Evolutionary conservation across 2,888 invertebrate species (phyloP).

Genomic region (Trimorus sp.): DNA sequence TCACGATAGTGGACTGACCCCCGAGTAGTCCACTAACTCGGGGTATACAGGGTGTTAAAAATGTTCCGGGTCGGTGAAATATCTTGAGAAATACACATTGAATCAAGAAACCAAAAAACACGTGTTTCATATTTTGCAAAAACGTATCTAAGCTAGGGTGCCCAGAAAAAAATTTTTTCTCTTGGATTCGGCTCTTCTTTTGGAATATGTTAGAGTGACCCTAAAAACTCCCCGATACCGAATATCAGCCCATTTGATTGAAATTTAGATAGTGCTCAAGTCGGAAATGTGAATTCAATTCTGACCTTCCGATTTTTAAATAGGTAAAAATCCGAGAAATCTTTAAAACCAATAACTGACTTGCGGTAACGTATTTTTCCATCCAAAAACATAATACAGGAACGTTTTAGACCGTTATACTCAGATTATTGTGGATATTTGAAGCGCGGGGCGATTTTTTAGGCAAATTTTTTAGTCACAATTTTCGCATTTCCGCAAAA

Average conservation of each 20-base stretch:
- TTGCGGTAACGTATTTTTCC: background rate
- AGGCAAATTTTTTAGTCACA: conserved; percentile 4
- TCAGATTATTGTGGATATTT: conserved; percentile 1
- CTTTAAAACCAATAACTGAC: background rate
- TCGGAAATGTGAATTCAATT: conserved; percentile 10
- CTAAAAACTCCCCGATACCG: conserved; percentile 4
- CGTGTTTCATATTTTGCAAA: no score
- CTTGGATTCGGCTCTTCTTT: conserved; percentile 4
- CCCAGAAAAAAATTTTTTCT: conserved; percentile 3
- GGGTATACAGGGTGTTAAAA: no score
- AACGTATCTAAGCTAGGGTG: no score
- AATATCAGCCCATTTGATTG: conserved; percentile 1
- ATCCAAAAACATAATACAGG: conserved; percentile 1
- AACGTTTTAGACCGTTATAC: background rate
- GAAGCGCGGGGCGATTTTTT: background rate
- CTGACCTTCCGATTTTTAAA: background rate
- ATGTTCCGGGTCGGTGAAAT: no score
- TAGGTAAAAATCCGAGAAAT: background rate
- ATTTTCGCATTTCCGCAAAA: conserved; percentile 18
- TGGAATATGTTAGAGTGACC: conserved; percentile 9
- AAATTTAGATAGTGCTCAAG: conserved; percentile 1
- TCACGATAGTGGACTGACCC: no score
- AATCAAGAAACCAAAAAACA: no score
- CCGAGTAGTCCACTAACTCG: no score
- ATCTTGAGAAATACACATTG: no score